A percentile compares a stretch with the other conserved stretches of the same genome.
Evolutionary conservation across 1,140 invertebrate genomes (phyloP).

Genomic region (Littorina saxatilis): DNA sequence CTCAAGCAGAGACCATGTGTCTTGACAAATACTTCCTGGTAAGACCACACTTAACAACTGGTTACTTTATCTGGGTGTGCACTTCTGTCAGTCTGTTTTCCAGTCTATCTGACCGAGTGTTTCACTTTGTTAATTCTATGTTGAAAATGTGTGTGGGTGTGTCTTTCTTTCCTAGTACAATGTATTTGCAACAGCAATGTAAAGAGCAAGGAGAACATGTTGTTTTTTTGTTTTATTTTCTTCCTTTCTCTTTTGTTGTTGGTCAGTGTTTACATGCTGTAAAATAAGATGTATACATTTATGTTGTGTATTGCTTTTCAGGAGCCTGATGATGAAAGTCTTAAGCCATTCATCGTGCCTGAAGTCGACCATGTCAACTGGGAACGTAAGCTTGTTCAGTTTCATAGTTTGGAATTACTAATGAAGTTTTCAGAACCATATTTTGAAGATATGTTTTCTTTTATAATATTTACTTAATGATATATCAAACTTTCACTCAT

Average conservation of each 20-base stretch:
- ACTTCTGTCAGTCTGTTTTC: no score
- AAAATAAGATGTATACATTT: not conserved
- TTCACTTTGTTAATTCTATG: no score
- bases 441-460: no score
- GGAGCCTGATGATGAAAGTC: slow-evolving; percentile 50
- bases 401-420: not conserved
- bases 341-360: slow-evolving; percentile 44
- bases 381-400: slow-evolving; percentile 52
- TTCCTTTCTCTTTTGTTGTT: not conserved
- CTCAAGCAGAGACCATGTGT: slow-evolving; percentile 43
- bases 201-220: no score
- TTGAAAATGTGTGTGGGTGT: no score
- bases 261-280: no score
- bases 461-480: no score
- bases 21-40: slow-evolving; percentile 60
- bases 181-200: no score
- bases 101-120: no score
- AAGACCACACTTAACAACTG: not conserved
- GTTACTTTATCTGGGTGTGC: not conserved
- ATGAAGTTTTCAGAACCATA: no score
- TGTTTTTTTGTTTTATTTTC: not conserved
- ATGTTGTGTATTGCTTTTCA: slow-evolving; percentile 28
- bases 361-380: slow-evolving; percentile 61
- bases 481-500: no score
- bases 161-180: no score